phyloP scores from a whole-genome alignment of 35 echinoderm and acorn worm species.

The Amphiura filiformis region DNA sequence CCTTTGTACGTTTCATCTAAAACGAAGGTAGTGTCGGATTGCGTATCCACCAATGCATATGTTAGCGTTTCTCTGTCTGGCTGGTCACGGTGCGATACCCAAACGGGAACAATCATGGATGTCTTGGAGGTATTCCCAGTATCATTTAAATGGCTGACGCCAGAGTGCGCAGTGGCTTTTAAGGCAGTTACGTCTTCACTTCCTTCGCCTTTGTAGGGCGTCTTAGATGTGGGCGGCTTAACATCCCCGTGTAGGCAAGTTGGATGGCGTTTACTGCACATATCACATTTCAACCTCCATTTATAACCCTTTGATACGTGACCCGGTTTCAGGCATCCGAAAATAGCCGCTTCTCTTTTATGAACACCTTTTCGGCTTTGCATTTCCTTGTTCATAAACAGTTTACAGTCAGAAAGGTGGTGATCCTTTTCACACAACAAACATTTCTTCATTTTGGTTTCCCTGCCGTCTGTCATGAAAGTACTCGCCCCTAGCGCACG shows the following conservation, averaged over 20 bases:
- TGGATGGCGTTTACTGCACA: constrained; percentile 45
- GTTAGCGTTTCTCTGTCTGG: constrained; percentile 44
- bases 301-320: constrained; percentile 55
- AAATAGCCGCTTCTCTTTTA: constrained; percentile 37
- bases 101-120: constrained; percentile 64
- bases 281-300: constrained; percentile 27
- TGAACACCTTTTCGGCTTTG: constrained; percentile 23
- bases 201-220: not conserved
- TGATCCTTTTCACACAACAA: constrained; percentile 31
- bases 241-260: constrained; percentile 51
- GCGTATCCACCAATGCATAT: constrained; percentile 71
- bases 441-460: constrained; percentile 5
- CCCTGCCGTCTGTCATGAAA: not conserved
- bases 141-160: constrained; percentile 25
- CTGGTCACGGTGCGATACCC: constrained; percentile 19
- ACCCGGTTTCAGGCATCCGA: constrained; percentile 54
- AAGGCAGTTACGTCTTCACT: not conserved
- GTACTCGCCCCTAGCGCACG: not conserved
- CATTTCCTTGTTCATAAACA: constrained; percentile 25
- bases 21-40: constrained; percentile 68
- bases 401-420: constrained; percentile 31
- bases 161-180: not conserved
- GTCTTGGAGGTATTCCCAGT: constrained; percentile 14
- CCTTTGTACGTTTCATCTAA: constrained; percentile 15
- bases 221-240: not conserved